Evolutionary conservation across 1,140 invertebrate genomes (phyloP).

Genomic region (Nasonia longicornis): DNA sequence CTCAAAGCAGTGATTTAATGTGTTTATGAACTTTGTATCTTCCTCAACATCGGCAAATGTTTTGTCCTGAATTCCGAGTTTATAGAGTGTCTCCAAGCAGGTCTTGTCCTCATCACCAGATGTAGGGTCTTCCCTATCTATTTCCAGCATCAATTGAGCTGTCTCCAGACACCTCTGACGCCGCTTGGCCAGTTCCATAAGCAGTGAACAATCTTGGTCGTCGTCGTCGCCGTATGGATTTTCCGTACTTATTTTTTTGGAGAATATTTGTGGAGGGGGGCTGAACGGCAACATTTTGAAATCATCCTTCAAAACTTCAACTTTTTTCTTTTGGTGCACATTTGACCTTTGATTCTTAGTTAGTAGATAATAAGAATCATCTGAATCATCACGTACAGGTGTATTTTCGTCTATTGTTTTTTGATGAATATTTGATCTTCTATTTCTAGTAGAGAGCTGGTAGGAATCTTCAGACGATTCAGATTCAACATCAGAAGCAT

Average conservation of each 20-base stretch:
- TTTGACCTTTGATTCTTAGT: not conserved
- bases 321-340: not conserved
- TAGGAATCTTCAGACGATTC: not conserved
- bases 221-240: constrained; percentile 9
- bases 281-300: not conserved
- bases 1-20: constrained; percentile 50
- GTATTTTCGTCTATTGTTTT: not conserved
- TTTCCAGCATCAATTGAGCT: constrained; percentile 55
- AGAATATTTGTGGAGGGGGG: not conserved
- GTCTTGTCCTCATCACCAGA: constrained; percentile 12
- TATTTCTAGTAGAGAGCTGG: not conserved
- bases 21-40: constrained; percentile 51
- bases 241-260: not conserved
- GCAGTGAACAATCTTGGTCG: constrained; percentile 50
- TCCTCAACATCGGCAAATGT: constrained; percentile 29
- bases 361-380: not conserved
- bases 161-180: constrained; percentile 57
- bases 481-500: not conserved
- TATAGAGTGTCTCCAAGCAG: constrained; percentile 24
- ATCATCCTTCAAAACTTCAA: not conserved
- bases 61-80: constrained; percentile 44
- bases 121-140: constrained; percentile 48
- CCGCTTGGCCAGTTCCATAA: constrained; percentile 53
- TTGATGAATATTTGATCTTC: not conserved
- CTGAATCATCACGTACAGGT: not conserved